Evolutionary conservation across 2,113 vertebrate species (phyloP).

Genomic region (Eulemur macaco): DNA sequence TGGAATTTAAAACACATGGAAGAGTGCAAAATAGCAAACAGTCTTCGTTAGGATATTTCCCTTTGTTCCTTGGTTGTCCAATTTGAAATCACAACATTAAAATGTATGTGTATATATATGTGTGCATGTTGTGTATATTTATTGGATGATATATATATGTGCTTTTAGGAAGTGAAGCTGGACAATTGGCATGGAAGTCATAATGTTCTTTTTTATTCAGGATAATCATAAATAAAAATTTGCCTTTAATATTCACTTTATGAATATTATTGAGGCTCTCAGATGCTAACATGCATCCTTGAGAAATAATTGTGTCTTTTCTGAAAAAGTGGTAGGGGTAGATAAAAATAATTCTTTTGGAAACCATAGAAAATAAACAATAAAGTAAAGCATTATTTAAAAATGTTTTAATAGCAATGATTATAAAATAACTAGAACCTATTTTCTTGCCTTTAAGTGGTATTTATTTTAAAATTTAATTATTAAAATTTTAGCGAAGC

Average conservation of each 20-base stretch:
- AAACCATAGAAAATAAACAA: neutral
- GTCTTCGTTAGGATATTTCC: neutral
- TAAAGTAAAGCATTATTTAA: neutral
- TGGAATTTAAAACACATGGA: neutral
- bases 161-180: neutral
- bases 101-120: neutral
- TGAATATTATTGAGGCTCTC: neutral
- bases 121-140: neutral
- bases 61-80: neutral
- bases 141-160: neutral
- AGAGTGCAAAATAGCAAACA: neutral
- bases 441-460: neutral
- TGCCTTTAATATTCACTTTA: slow-evolving; percentile 24
- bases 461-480: neutral
- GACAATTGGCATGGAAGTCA: neutral
- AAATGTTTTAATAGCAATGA: neutral
- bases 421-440: neutral
- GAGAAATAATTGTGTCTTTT: neutral
- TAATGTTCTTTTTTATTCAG: neutral
- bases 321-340: neutral
- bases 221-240: neutral
- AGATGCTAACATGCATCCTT: neutral
- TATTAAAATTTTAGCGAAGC: neutral
- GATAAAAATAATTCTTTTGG: neutral
- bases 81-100: neutral